phyloP scores from a whole-genome alignment of 1,140 invertebrate species.

The Megalonaias nervosa region DNA sequence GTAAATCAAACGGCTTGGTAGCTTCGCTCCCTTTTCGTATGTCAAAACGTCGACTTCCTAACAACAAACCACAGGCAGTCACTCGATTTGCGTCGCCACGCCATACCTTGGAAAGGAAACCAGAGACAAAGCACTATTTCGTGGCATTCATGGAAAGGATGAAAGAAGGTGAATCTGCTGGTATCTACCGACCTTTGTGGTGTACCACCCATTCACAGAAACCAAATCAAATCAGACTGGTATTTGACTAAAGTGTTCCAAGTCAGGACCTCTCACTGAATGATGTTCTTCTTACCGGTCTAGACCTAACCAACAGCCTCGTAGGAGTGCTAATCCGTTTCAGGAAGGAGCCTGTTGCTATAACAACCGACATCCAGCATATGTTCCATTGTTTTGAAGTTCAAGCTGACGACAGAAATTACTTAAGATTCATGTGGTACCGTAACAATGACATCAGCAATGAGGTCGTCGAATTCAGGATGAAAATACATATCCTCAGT shows the following conservation, averaged over 20 bases:
- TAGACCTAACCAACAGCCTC: conserved; percentile 24
- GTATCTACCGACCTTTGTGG: neutral
- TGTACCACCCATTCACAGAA: conserved; percentile 19
- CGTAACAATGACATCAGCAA: conserved; percentile 5
- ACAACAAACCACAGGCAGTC: conserved; percentile 10
- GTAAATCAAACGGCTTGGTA: neutral
- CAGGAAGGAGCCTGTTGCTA: neutral
- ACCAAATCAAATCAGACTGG: conserved; percentile 1
- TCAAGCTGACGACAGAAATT: conserved; percentile 1
- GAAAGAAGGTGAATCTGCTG: no score
- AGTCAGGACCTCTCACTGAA: conserved; percentile 14
- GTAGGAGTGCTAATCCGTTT: conserved; percentile 12
- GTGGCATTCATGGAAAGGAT: no score
- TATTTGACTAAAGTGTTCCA: neutral
- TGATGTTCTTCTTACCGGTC: conserved; percentile 10
- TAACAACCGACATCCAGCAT: conserved; percentile 6
- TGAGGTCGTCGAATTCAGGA: conserved; percentile 22
- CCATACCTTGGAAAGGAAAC: neutral
- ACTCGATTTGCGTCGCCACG: neutral
- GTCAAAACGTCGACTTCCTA: neutral
- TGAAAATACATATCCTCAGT: conserved; percentile 23
- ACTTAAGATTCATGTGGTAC: conserved; percentile 22
- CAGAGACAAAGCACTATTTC: no score
- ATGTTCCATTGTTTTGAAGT: conserved; percentile 15
- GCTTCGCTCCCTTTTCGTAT: conserved; percentile 1